Evolutionary conservation across 2,113 vertebrate genomes (phyloP).

Genomic region (Tetraodon nigroviridis): DNA sequence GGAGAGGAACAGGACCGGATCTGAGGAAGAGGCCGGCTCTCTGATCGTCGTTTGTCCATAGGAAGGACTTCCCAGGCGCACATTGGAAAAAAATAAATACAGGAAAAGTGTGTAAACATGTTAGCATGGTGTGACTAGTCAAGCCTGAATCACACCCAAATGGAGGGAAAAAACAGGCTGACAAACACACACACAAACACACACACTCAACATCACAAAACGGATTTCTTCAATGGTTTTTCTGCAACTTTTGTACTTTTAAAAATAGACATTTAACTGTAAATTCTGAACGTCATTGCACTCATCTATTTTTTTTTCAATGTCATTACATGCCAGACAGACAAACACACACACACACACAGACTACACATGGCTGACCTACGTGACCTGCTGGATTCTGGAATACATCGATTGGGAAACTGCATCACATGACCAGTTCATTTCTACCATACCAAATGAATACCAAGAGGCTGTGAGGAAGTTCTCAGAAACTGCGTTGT

Average conservation of each 20-base stretch:
- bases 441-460: background rate
- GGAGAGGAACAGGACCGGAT: too few species aligned
- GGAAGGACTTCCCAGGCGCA: background rate
- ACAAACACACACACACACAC: constrained; percentile 6
- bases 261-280: constrained; percentile 27
- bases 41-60: too few species aligned
- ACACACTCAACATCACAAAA: background rate
- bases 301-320: constrained; percentile 16
- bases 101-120: constrained; percentile 35
- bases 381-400: constrained; percentile 28
- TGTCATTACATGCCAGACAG: constrained; percentile 21
- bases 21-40: too few species aligned
- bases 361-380: constrained; percentile 9
- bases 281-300: constrained; percentile 32
- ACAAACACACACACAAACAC: constrained; percentile 13
- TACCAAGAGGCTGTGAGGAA: constrained; percentile 2
- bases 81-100: constrained; percentile 20
- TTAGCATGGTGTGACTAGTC: constrained; percentile 43
- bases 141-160: constrained; percentile 40
- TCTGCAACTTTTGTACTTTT: constrained; percentile 21
- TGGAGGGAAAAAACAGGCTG: constrained; percentile 21
- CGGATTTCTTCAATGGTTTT: constrained; percentile 6
- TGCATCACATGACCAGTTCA: constrained; percentile 27
- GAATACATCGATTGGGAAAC: constrained; percentile 25
- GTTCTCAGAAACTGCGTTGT: constrained; percentile 2